Evolutionary conservation across 35 echinoderm and acorn worm species (phyloP).

Genomic region (Amphiura filiformis): DNA sequence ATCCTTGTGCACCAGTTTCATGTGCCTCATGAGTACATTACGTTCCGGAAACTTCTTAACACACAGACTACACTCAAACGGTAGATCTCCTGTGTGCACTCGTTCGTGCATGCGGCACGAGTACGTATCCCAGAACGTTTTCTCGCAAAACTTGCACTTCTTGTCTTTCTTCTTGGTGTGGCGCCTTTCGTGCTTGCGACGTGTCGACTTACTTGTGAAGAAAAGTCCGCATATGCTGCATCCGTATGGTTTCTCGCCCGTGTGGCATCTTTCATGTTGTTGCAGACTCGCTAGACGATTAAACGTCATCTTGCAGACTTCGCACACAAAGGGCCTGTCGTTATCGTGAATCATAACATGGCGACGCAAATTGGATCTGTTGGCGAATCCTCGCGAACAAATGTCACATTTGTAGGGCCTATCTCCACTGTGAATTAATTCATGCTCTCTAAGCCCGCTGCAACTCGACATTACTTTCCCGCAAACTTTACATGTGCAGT

Average conservation of each 20-base stretch:
- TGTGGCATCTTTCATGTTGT: constrained; percentile 3
- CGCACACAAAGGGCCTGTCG: not conserved
- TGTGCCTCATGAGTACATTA: not conserved
- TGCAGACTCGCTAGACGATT: not conserved
- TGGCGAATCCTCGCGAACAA: not conserved
- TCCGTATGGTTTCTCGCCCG: not conserved
- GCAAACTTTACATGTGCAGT: not conserved
- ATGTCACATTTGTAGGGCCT: not conserved
- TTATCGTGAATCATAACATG: constrained; percentile 8
- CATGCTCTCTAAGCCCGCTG: not conserved
- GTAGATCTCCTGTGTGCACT: not conserved
- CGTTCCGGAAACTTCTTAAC: not conserved
- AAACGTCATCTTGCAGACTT: not conserved
- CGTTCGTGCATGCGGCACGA: not conserved
- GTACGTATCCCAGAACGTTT: not conserved
- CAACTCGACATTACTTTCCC: not conserved
- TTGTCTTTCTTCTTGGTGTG: not conserved
- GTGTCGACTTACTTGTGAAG: not conserved
- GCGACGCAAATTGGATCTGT: not conserved
- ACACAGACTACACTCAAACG: not conserved
- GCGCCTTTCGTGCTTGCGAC: not conserved
- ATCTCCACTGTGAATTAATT: not conserved
- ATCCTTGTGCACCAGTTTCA: not conserved
- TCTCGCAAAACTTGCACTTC: not conserved
- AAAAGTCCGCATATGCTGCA: not conserved